Evolutionary conservation across 1,140 invertebrate species (phyloP), one percentile per base, ranked within the genome.

Genomic region (Lysiphlebus fabarum): DNA sequence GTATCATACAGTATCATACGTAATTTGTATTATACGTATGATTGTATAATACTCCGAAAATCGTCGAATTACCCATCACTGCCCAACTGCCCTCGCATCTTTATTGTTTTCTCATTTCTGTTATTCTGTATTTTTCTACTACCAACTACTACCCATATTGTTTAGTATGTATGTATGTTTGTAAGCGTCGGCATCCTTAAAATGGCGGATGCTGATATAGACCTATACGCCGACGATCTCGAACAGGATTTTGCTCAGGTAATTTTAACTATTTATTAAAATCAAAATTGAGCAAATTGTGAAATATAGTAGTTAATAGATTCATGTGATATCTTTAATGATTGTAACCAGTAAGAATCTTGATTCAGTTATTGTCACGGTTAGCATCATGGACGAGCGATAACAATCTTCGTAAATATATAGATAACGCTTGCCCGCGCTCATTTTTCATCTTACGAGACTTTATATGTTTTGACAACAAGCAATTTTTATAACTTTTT

Each of bases 141-240:
- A n/a, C n/a, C n/a, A n/a, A n/a, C n/a, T n/a, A n/a, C n/a, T n/a
- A n/a, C n/a, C n/a, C n/a, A n/a, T n/a, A n/a, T n/a, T n/a, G n/a
- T 26, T 26, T 26, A 26, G 17, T 26, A 26, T n/a, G 17, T 26
- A 26, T 26, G 17, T 26, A 26, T 26, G 56, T 59, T 59, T 65
- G 66, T 66, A 53, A 74, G 73, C 75, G 77, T 78, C 74, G 70
- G 70, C 76, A 69, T 70, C 57, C 65, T 67, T 75, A 91, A 89
- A 86, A 95, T 95, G 92, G 92, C 91, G 83, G 93, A 95, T 81
- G 91, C 90, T 82, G 94, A 96, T 83, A 94, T 97, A 80, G 95
- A 97, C 90, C 86, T 97, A 69, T 97, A 97, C 81, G 92, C 91
- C 66, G 94, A 96, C 78, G 93, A 96, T 86, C 88, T 96, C 75